Evolutionary conservation across 2,888 invertebrate species (phyloP).

Genomic region (Pilophorus perplexus): DNA sequence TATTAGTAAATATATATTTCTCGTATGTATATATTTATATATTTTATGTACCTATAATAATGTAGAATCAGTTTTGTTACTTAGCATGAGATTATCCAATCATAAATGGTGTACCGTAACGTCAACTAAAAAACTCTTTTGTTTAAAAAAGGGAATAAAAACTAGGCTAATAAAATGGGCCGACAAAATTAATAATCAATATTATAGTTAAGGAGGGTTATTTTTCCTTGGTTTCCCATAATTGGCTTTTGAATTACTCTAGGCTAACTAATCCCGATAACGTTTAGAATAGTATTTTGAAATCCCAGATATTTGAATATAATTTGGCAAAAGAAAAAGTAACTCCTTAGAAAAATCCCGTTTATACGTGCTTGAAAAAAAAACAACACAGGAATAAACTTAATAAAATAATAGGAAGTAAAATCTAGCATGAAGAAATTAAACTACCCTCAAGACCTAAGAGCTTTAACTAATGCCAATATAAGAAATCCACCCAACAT

Average conservation of each 20-base stretch:
- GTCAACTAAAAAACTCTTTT: slow-evolving; percentile 40
- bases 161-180: too few species aligned
- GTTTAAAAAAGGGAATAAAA: slow-evolving; percentile 38
- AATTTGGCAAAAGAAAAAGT: too few species aligned
- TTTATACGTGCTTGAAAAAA: too few species aligned
- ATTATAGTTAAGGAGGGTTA: too few species aligned
- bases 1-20: slow-evolving; percentile 43
- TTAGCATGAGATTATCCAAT: slow-evolving; percentile 44
- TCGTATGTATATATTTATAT: slow-evolving; percentile 44
- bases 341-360: not conserved
- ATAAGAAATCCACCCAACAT: too few species aligned
- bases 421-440: too few species aligned
- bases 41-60: too few species aligned
- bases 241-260: slow-evolving; percentile 36
- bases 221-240: slow-evolving; percentile 25
- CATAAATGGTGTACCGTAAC: slow-evolving; percentile 44
- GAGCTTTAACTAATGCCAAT: too few species aligned
- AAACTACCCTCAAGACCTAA: too few species aligned
- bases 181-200: too few species aligned
- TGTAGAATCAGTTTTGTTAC: slow-evolving; percentile 35
- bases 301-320: not conserved
- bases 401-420: too few species aligned
- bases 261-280: slow-evolving; percentile 32
- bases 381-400: too few species aligned
- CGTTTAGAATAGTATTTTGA: slow-evolving; percentile 10